Percentiles rank a stretch among this genome's conserved stretches.
phyloP scores from a whole-genome alignment of 1,140 invertebrate genomes.

The Magallana ariakensis region DNA sequence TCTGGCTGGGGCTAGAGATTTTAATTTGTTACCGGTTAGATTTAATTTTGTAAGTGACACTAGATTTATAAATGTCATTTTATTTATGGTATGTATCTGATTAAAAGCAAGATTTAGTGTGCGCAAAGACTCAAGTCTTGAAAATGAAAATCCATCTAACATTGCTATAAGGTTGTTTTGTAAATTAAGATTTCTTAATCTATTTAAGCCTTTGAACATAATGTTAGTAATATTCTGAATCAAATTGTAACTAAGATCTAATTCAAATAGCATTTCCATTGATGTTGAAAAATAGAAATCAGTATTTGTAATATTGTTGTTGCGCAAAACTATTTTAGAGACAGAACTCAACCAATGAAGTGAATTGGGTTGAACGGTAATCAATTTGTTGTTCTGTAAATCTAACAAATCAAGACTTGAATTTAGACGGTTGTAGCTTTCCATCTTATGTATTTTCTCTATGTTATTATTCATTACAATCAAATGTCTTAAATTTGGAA shows the following conservation, averaged over 20 bases:
- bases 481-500: not conserved
- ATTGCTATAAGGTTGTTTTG: not conserved
- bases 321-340: not conserved
- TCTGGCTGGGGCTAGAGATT: not conserved
- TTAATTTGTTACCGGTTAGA: constrained; percentile 3
- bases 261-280: not conserved
- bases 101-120: constrained; percentile 33
- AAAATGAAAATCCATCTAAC: not conserved
- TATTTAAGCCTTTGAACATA: not conserved
- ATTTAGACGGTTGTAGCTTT: not conserved
- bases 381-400: constrained; percentile 15
- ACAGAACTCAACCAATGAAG: not conserved
- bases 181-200: not conserved
- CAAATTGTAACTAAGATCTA: not conserved
- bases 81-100: not conserved
- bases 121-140: not conserved
- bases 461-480: not conserved
- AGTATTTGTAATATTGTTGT: constrained; percentile 24
- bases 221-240: not conserved
- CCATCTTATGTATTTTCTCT: not conserved
- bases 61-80: not conserved
- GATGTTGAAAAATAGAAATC: not conserved
- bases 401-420: not conserved
- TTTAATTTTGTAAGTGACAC: not conserved
- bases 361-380: not conserved